Evolutionary conservation across 2,113 vertebrate genomes (phyloP).

Genomic region (Sceloporus undulatus): DNA sequence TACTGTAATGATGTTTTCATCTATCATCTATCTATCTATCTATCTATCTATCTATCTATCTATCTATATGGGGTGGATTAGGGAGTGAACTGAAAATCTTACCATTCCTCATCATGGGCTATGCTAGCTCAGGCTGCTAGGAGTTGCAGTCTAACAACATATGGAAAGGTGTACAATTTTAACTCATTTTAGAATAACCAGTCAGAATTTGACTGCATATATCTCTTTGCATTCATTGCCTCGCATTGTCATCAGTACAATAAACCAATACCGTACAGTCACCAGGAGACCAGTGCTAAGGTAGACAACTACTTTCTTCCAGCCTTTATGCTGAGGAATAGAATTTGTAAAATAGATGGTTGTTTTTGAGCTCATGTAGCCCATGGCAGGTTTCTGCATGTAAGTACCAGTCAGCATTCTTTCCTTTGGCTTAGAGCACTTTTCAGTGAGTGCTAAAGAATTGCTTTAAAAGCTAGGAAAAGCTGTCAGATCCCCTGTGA

Average conservation of each 20-base stretch:
- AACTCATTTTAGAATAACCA: background rate
- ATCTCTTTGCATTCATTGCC: background rate
- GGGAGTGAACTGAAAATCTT: too few relatives aligned
- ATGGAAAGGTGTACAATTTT: too few relatives aligned
- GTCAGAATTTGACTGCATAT: background rate
- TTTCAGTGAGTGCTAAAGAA: slow-evolving; percentile 78
- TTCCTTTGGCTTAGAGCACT: slow-evolving; percentile 69
- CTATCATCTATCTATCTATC: too few relatives aligned
- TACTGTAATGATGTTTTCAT: too few relatives aligned
- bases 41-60: too few relatives aligned
- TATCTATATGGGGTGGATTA: too few relatives aligned
- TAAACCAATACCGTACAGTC: slow-evolving; percentile 51
- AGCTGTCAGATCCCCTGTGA: slow-evolving; percentile 80
- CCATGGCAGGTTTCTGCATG: slow-evolving; percentile 58
- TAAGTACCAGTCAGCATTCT: slow-evolving; percentile 67
- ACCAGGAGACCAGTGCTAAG: slow-evolving; percentile 54
- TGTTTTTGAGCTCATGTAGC: slow-evolving; percentile 40
- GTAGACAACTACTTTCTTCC: slow-evolving; percentile 50
- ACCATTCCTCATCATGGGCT: too few relatives aligned
- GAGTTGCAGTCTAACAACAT: too few relatives aligned
- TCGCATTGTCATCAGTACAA: background rate
- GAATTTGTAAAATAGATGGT: slow-evolving; percentile 16
- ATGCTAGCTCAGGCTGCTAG: too few relatives aligned
- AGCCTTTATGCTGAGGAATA: slow-evolving; percentile 44
- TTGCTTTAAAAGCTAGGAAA: slow-evolving; percentile 75